Conservation (phyloP, 2,888 invertebrate species). For the Palloptera scutellata region DNA sequence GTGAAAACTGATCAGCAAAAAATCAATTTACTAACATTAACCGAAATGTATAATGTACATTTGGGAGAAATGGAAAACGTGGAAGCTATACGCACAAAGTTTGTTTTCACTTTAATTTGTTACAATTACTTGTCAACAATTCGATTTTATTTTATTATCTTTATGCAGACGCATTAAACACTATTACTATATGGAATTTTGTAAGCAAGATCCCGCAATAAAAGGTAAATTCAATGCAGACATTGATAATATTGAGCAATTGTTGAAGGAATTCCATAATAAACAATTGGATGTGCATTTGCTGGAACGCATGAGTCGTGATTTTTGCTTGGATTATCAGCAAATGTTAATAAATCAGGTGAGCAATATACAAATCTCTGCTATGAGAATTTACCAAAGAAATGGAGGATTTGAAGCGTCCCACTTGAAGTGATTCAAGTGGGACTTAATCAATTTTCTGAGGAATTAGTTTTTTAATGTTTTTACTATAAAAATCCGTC, state of each 20-base stretch:
- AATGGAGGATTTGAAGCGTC: no score
- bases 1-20: constrained; percentile 59
- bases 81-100: constrained; percentile 53
- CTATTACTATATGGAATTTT: constrained; percentile 61
- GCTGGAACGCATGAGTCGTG: constrained; percentile 57
- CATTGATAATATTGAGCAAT: constrained; percentile 56
- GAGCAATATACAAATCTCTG: not conserved
- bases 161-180: constrained; percentile 58
- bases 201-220: constrained; percentile 58
- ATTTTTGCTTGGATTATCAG: constrained; percentile 62
- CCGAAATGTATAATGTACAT: constrained; percentile 60
- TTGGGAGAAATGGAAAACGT: constrained; percentile 51
- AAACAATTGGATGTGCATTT: constrained; percentile 58
- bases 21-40: constrained; percentile 58
- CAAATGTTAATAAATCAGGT: constrained; percentile 60
- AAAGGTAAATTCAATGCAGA: constrained; percentile 58
- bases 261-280: constrained; percentile 58
- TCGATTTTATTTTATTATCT: constrained; percentile 12
- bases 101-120: no score
- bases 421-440: no score
- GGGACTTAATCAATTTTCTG: no score
- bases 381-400: no score
- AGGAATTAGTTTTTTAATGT: no score
- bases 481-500: no score
- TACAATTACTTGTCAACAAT: no score